Evolutionary conservation across 1,140 invertebrate genomes (phyloP).

Genomic region (Rhagoletis pomonella): DNA sequence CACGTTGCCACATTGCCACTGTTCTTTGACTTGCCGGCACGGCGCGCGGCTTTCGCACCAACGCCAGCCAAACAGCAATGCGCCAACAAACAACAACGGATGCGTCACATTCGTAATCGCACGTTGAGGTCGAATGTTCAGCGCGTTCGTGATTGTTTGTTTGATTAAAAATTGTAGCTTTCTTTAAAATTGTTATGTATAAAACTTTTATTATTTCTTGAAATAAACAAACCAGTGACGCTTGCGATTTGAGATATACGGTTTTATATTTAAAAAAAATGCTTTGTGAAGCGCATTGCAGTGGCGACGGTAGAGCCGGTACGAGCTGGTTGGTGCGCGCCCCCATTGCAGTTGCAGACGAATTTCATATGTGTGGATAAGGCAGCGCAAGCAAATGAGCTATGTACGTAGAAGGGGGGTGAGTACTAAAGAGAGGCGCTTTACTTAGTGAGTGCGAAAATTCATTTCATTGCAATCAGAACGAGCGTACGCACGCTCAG

Average conservation of each 20-base stretch:
- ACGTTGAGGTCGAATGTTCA: background rate
- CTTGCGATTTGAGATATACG: too few species aligned
- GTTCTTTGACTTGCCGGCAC: constrained; percentile 20
- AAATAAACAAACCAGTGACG: too few species aligned
- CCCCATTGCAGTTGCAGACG: too few species aligned
- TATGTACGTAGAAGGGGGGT: background rate
- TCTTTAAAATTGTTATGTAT: too few species aligned
- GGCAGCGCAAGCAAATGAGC: background rate
- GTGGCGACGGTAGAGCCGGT: too few species aligned
- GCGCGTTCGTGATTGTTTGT: background rate
- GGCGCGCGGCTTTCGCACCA: background rate
- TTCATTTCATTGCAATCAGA: background rate
- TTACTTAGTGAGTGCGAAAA: background rate
- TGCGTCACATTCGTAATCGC: constrained; percentile 29
- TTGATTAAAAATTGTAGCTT: background rate
- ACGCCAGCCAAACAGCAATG: background rate
- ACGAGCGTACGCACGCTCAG: too few species aligned
- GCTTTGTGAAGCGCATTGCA: too few species aligned
- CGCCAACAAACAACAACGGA: background rate
- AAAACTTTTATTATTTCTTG: too few species aligned
- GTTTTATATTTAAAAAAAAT: too few species aligned
- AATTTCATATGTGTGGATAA: too few species aligned
- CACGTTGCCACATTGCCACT: background rate
- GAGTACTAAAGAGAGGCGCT: too few species aligned
- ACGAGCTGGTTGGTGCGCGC: too few species aligned